Conservation (phyloP, 1,140 invertebrate genomes). For the Drosophila sp. region DNA sequence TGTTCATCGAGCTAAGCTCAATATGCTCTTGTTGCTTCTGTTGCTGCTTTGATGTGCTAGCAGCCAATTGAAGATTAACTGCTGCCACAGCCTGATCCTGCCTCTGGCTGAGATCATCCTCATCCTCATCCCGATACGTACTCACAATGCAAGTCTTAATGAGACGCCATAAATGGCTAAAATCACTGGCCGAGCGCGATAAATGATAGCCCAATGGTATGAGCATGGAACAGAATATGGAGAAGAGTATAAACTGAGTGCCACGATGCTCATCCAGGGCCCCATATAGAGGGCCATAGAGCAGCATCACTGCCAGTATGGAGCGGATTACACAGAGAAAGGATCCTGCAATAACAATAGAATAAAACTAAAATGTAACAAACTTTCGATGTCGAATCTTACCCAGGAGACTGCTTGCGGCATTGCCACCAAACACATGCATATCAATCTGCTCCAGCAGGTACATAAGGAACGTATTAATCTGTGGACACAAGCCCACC, state of each 20-base stretch:
- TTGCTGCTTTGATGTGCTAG: conserved; percentile 42
- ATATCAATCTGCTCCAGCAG: conserved; percentile 98
- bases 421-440: conserved; percentile 98
- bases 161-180: conserved; percentile 94
- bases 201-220: conserved; percentile 96
- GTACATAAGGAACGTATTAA: conserved; percentile 98
- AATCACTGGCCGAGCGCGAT: conserved; percentile 95
- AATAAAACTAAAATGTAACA: neutral
- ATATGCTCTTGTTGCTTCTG: conserved; percentile 60
- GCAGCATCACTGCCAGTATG: conserved; percentile 89
- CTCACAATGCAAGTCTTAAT: conserved; percentile 86
- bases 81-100: conserved; percentile 26
- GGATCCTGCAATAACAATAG: conserved; percentile 84
- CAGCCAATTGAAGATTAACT: conserved; percentile 29
- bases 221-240: conserved; percentile 95
- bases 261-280: conserved; percentile 90
- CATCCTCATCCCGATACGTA: conserved; percentile 75
- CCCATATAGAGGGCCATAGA: conserved; percentile 96
- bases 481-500: conserved; percentile 96
- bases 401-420: conserved; percentile 91
- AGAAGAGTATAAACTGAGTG: conserved; percentile 96
- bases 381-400: conserved; percentile 20
- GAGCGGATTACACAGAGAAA: conserved; percentile 92
- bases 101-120: conserved; percentile 76
- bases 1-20: conserved; percentile 68